Conservation (phyloP, 2,888 invertebrate species). For the Diarsia dahlii region DNA sequence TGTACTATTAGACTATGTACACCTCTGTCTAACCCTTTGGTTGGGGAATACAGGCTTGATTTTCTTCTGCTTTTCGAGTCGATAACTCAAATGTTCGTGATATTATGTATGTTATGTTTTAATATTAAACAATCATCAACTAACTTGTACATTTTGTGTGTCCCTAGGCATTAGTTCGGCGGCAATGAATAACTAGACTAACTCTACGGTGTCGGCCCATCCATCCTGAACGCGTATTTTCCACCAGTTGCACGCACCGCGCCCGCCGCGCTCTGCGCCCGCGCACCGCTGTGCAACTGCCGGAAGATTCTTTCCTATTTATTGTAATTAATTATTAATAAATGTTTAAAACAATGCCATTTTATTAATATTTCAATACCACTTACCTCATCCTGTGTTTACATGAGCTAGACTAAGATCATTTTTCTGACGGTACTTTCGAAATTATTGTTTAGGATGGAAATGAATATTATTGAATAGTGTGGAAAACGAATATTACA, state of each 20-base stretch:
- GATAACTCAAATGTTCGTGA: no score
- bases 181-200: constrained; percentile 76
- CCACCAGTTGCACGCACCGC: constrained; percentile 88
- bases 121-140: constrained; percentile 12
- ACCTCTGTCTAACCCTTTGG: no score
- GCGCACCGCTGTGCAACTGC: constrained; percentile 83
- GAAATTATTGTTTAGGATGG: neutral
- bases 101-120: neutral
- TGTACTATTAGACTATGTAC: no score
- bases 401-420: neutral
- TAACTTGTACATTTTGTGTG: constrained; percentile 67
- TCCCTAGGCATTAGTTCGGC: constrained; percentile 80
- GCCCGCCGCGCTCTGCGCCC: constrained; percentile 67
- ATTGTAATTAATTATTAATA: constrained; percentile 75
- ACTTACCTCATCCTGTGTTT: constrained; percentile 2
- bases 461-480: neutral
- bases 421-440: neutral
- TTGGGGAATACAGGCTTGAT: no score
- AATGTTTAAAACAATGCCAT: constrained; percentile 61
- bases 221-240: constrained; percentile 84
- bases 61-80: no score
- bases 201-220: constrained; percentile 85
- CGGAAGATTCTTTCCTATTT: constrained; percentile 82
- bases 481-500: neutral
- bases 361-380: constrained; percentile 41